Evolutionary conservation across 1,140 invertebrate genomes (phyloP).

Genomic region (Acromyrmex charruanus): DNA sequence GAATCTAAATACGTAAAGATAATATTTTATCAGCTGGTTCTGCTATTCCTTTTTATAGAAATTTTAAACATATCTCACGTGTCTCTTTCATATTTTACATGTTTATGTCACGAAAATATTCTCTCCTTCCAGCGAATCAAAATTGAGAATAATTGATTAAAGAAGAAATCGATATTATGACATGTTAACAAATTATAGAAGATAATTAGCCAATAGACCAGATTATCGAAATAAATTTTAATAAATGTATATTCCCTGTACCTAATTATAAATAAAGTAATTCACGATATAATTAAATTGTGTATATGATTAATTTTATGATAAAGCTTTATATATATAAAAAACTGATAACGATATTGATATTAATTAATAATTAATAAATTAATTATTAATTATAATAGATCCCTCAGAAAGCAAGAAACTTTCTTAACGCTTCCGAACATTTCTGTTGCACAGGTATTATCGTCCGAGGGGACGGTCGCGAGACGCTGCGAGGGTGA

Average conservation of each 20-base stretch:
- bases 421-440: background rate
- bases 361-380: background rate
- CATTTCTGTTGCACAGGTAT: background rate
- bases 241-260: background rate
- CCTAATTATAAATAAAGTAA: background rate
- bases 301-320: background rate
- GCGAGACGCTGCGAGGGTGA: conserved; percentile 55
- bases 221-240: background rate
- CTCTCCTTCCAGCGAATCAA: background rate
- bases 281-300: background rate
- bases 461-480: conserved; percentile 17
- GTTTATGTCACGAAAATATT: background rate
- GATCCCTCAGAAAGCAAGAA: background rate
- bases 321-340: background rate
- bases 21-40: background rate
- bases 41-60: background rate
- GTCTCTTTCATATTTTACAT: background rate
- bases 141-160: conserved; percentile 21
- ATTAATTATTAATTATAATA: conserved; percentile 3
- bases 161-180: background rate
- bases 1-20: background rate
- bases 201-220: background rate
- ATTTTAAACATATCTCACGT: background rate
- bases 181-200: conserved; percentile 1
- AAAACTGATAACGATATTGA: background rate